Base-by-base conservation (phyloP, 2,797 vertebrate genomes). In the Falco biarmicus region DNA sequence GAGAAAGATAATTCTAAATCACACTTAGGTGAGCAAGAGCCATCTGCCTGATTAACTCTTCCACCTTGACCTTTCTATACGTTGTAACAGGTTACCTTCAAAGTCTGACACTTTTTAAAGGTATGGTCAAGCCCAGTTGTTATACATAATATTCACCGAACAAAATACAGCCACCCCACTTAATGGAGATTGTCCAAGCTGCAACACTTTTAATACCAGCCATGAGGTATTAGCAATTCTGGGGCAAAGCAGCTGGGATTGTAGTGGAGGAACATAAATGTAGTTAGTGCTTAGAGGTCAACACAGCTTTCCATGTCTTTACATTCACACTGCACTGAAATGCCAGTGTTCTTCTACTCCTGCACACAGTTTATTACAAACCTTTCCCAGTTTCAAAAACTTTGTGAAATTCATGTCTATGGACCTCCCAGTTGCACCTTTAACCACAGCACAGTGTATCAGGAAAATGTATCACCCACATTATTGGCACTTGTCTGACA, bases 191-290 rank as follows among this genome's bases (percentile, higher is more conserved):
- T 68, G 37, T 41, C 39, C 0, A 3, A 43, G 51, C 26, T 70
- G 68, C 12, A 12, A 17, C 24, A 71, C 25, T 76, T 87, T 69
- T 31, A 45, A 48, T 47, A 29, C 26, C 78, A 89, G 26, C 47
- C 10, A 1, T 50, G 47, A 63, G 31, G 17, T 5, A 3, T 48
- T 31, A 59, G 31, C 75, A 74, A 22, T 63, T 51, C 34, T 7
- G 60, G 51, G 57, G 20, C 21, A 78, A 74, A 91, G 32, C 50
- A 19, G 47, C 28, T 26, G 51, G 53, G 48, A 90, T 15, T 2
- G 0, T 3, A n/a, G 19, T 45, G 31, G 11, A 39, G 41, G 45
- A 83, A n/a, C 0, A 0, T 1, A 71, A 78, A 60, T 28, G 6
- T 45, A 84, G 86, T 31, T 75, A 75, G 71, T 47, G 41, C 10